Conservation (phyloP, 2,888 invertebrate species). For the Laspeyria flexula region DNA sequence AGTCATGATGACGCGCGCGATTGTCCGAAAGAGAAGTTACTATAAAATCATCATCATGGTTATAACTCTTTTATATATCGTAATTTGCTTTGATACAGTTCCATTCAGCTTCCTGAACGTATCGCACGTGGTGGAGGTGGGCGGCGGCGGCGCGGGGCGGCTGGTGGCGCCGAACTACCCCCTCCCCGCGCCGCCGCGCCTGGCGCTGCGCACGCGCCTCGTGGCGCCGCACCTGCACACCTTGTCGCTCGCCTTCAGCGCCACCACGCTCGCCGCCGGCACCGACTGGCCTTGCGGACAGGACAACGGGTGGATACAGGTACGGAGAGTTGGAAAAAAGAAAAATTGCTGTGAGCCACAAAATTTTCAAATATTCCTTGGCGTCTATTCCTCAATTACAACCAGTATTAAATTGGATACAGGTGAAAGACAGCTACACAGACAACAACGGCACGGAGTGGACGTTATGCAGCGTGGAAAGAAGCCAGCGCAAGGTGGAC, state of each 20-base stretch:
- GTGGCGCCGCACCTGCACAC: slow-evolving; percentile 72
- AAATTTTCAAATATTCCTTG: too few relatives aligned
- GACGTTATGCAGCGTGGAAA: slow-evolving; percentile 86
- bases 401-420: too few relatives aligned
- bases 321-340: too few relatives aligned
- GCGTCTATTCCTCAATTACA: too few relatives aligned
- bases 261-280: slow-evolving; percentile 51
- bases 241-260: slow-evolving; percentile 60
- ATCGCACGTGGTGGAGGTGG: slow-evolving; percentile 64
- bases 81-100: too few relatives aligned
- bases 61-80: too few relatives aligned
- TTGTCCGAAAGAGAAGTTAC: too few relatives aligned
- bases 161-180: slow-evolving; percentile 76
- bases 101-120: slow-evolving; percentile 71
- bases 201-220: slow-evolving; percentile 59
- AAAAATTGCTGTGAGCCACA: too few relatives aligned
- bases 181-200: slow-evolving; percentile 56
- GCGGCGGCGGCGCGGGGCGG: slow-evolving; percentile 50
- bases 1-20: too few relatives aligned
- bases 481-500: slow-evolving; percentile 57
- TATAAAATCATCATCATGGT: too few relatives aligned
- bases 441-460: slow-evolving; percentile 90
- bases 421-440: slow-evolving; percentile 89
- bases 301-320: slow-evolving; percentile 83
- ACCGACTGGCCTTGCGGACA: slow-evolving; percentile 68